Conservation (phyloP, 2,888 invertebrate species). For the Sceliomorpha sp. region DNA sequence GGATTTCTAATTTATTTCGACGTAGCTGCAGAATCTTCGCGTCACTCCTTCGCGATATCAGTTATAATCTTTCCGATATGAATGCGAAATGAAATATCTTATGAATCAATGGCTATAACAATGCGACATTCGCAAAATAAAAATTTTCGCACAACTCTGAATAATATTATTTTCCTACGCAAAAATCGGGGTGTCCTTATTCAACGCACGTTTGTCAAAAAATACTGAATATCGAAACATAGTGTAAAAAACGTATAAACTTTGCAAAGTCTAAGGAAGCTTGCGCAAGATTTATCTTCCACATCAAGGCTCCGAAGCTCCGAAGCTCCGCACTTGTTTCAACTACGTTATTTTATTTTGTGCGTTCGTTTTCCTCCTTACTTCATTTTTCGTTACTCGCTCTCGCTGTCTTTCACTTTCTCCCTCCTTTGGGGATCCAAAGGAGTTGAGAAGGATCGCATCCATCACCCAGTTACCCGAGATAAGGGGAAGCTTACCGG, state of each 20-base stretch:
- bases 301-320: constrained; percentile 40
- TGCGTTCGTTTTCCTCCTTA: constrained; percentile 37
- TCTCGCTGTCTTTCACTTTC: constrained; percentile 33
- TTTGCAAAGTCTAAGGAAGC: constrained; percentile 40
- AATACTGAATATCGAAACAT: no score
- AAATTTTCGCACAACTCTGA: no score
- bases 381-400: constrained; percentile 39
- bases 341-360: constrained; percentile 47
- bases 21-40: no score
- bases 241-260: no score
- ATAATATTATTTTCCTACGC: no score
- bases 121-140: no score
- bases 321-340: constrained; percentile 37
- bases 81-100: background rate
- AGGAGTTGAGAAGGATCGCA: constrained; percentile 52
- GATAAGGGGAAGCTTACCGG: constrained; percentile 64
- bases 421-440: constrained; percentile 13
- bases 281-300: constrained; percentile 65
- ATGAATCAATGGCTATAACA: no score
- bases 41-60: no score
- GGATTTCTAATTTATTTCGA: no score
- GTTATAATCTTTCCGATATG: background rate
- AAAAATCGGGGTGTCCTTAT: no score
- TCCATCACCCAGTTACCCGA: constrained; percentile 70
- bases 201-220: no score